phyloP scores from a whole-genome alignment of 2,888 invertebrate species.

The Trichogramma dendrolimi region DNA sequence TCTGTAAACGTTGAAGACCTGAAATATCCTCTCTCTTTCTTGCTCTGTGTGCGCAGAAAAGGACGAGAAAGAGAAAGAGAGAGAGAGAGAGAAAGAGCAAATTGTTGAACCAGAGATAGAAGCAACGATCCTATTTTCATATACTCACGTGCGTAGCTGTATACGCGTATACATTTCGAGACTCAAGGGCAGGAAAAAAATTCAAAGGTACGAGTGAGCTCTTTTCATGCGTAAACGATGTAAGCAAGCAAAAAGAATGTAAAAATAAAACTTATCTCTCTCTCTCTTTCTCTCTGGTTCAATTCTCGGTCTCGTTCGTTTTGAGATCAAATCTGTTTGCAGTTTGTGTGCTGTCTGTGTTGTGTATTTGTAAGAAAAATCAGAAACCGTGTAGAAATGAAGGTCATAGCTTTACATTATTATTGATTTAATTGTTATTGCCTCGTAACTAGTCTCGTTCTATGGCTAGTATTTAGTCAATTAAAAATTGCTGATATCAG shows the following conservation, averaged over 20 bases:
- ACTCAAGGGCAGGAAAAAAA: neutral
- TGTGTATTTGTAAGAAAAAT: no score
- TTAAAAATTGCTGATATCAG: no score
- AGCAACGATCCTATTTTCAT: neutral
- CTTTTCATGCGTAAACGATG: constrained; percentile 24
- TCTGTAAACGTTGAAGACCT: constrained; percentile 9
- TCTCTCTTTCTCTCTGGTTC: constrained; percentile 2
- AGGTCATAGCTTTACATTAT: no score
- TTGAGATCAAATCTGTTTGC: constrained; percentile 24
- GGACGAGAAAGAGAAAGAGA: constrained; percentile 17
- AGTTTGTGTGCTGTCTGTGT: no score
- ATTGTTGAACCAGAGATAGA: neutral
- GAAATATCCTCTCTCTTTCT: constrained; percentile 10
- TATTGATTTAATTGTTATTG: no score
- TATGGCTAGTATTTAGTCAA: no score
- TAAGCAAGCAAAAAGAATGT: constrained; percentile 29
- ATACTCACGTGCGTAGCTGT: no score
- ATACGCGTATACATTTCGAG: neutral
- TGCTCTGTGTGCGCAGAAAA: constrained; percentile 8
- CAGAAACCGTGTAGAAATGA: no score
- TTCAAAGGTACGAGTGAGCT: constrained; percentile 23
- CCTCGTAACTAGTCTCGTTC: no score
- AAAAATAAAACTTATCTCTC: constrained; percentile 25
- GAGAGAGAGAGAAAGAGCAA: neutral
- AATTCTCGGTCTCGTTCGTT: constrained; percentile 7